Percentiles rank a stretch among this genome's conserved stretches.
These are phyloP conservation scores for Acanthurus leucopareius DNA, from an alignment of 2,797 vertebrate genomes.

Conservation along the genomic window DNA sequence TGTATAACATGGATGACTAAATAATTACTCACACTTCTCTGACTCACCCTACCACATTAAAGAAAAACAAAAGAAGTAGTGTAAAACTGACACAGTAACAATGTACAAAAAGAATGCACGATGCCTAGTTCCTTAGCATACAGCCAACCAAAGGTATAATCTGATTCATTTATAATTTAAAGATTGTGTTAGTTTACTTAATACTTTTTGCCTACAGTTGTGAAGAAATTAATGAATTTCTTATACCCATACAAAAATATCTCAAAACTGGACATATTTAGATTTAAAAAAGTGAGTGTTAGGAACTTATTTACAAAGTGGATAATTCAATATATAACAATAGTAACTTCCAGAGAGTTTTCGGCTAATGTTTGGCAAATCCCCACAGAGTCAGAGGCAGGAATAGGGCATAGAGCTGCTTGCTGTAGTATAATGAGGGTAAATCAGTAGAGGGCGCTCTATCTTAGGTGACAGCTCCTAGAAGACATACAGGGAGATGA, in stretches of 20 bases:
- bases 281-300: too few relatives aligned
- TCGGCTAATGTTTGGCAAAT: neutral
- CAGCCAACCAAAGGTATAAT: neutral
- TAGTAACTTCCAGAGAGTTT: too few relatives aligned
- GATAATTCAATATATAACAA: too few relatives aligned
- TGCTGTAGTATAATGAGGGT: neutral
- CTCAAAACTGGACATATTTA: neutral
- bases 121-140: conserved; percentile 1
- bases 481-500: neutral
- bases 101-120: conserved; percentile 7
- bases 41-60: conserved; percentile 47
- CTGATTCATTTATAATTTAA: neutral
- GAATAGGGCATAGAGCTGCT: neutral
- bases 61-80: neutral
- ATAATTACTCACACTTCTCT: conserved; percentile 53
- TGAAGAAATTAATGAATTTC: neutral
- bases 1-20: conserved; percentile 43
- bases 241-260: neutral
- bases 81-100: neutral
- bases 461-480: conserved; percentile 17
- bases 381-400: neutral
- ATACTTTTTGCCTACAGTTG: neutral
- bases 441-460: conserved; percentile 70
- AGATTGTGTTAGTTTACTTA: neutral
- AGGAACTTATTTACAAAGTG: too few relatives aligned